Conservation (phyloP, 1,140 invertebrate species). For the Drosophila sproati region DNA sequence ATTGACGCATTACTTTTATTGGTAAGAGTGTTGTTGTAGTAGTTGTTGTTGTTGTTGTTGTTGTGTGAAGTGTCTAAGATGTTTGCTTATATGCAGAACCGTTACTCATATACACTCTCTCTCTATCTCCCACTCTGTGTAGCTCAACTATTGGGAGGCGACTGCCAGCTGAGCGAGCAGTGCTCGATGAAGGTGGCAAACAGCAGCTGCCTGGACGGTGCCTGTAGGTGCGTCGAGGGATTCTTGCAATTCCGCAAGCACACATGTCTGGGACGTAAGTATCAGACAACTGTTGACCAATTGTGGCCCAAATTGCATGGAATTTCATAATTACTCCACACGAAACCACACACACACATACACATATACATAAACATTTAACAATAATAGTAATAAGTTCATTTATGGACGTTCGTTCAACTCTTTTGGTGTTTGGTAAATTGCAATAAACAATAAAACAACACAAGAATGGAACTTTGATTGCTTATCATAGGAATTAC, state of each 20-base stretch:
- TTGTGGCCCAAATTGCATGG: conserved; percentile 73
- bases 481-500: conserved; percentile 47
- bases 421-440: conserved; percentile 65
- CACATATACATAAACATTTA: conserved; percentile 11
- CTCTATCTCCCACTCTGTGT: not conserved
- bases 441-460: conserved; percentile 65
- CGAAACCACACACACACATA: conserved; percentile 17
- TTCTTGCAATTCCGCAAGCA: conserved; percentile 94
- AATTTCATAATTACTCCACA: conserved; percentile 37
- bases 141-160: conserved; percentile 91
- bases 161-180: conserved; percentile 90
- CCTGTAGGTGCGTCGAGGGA: conserved; percentile 91
- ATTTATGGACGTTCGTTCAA: conserved; percentile 44
- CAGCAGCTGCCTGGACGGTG: conserved; percentile 89
- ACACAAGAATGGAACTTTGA: conserved; percentile 57
- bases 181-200: conserved; percentile 92
- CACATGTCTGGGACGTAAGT: conserved; percentile 95
- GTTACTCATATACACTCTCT: conserved; percentile 48
- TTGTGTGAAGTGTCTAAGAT: conserved; percentile 24
- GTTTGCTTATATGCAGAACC: conserved; percentile 45
- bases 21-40: conserved; percentile 5
- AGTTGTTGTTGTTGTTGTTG: conserved; percentile 2
- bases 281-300: conserved; percentile 67
- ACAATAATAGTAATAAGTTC: conserved; percentile 42
- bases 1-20: conserved; percentile 2